Conservation (phyloP, 2,113 vertebrate genomes). For the Cebus imitator region DNA sequence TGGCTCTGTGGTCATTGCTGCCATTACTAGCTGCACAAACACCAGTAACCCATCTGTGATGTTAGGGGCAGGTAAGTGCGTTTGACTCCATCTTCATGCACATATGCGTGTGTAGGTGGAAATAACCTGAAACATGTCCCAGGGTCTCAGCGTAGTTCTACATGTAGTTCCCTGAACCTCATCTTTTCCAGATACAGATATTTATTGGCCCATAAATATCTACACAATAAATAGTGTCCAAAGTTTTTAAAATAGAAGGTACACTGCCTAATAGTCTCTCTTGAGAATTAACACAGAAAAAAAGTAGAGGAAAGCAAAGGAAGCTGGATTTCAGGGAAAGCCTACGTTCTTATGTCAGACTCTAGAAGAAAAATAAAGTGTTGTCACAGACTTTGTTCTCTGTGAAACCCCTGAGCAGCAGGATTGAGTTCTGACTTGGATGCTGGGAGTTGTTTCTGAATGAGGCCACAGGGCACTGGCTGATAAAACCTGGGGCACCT, state of each 20-base stretch:
- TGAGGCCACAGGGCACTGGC: neutral
- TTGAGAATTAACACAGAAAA: conserved; percentile 29
- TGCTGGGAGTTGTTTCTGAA: neutral
- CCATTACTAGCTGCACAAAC: conserved; percentile 99
- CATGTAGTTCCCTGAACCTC: neutral
- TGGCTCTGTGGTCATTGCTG: conserved; percentile 97
- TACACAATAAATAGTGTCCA: neutral
- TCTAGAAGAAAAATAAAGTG: neutral
- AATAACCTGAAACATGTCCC: neutral
- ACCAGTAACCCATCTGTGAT: conserved; percentile 99
- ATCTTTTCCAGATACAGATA: neutral
- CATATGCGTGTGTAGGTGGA: neutral
- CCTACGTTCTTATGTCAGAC: neutral
- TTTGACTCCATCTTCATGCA: neutral
- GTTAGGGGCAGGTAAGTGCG: conserved; percentile 93
- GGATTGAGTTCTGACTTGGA: neutral
- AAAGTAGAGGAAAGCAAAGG: neutral
- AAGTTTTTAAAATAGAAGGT: neutral
- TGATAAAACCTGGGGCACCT: neutral
- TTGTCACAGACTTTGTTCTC: neutral
- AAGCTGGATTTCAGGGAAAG: conserved; percentile 14
- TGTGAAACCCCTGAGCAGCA: neutral
- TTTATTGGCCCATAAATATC: neutral
- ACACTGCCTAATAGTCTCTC: neutral
- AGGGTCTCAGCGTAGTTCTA: neutral